phyloP scores from a whole-genome alignment of 2,797 vertebrate species.

The Dipus sagitta region DNA sequence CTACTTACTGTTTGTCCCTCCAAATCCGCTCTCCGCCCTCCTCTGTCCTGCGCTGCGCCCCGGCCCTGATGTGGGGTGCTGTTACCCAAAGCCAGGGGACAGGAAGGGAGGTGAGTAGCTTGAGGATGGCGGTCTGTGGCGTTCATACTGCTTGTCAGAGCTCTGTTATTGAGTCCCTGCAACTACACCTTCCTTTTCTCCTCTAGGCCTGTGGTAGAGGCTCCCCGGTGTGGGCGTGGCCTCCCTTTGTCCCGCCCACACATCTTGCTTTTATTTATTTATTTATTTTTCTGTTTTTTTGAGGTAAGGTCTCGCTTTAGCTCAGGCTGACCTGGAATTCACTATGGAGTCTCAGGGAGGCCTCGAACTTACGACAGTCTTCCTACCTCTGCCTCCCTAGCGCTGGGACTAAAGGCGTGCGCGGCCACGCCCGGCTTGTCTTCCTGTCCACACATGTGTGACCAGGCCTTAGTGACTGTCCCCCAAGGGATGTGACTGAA shows the following conservation, averaged over 20 bases:
- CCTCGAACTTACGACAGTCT: too few relatives aligned
- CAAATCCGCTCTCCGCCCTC: neutral
- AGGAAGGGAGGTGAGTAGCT: too few relatives aligned
- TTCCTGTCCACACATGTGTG: neutral
- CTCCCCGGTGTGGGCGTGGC: neutral
- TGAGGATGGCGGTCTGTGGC: neutral
- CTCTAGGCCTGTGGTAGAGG: neutral
- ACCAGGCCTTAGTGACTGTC: neutral
- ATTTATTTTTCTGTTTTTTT: too few relatives aligned
- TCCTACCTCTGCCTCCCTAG: too few relatives aligned
- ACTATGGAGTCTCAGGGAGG: too few relatives aligned
- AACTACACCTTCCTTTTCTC: neutral
- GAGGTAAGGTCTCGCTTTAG: too few relatives aligned
- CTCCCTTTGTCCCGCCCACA: neutral
- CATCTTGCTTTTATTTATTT: too few relatives aligned
- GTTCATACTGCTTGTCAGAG: fast-evolving
- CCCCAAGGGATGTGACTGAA: neutral
- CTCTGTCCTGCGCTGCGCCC: neutral
- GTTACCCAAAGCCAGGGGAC: neutral
- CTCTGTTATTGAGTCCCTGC: neutral
- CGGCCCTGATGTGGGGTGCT: neutral
- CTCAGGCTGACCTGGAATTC: too few relatives aligned
- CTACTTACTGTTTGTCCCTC: neutral
- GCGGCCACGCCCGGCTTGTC: too few relatives aligned
- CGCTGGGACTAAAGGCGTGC: too few relatives aligned